These are phyloP conservation scores for Scomber japonicus DNA, from an alignment of 2,113 vertebrate species.

Conservation along the genomic window DNA sequence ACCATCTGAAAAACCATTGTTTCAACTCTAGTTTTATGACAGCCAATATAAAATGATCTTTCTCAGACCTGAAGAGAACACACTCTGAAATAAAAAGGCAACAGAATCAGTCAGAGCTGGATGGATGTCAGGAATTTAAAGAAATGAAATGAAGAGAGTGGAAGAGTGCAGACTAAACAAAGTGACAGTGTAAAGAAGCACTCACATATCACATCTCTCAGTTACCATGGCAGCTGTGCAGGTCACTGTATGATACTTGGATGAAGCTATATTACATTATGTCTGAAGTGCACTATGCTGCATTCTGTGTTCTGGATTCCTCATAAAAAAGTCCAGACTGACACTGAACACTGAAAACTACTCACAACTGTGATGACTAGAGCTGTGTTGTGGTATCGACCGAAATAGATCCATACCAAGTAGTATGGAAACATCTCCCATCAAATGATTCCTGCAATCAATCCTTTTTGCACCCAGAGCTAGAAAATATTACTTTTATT, in stretches of 20 bases:
- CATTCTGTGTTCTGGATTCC: too few species aligned
- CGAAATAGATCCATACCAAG: too few species aligned
- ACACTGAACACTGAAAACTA: too few species aligned
- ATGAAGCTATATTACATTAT: background rate
- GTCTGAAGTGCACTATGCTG: background rate
- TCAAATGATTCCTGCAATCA: too few species aligned
- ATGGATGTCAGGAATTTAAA: background rate
- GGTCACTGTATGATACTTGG: background rate
- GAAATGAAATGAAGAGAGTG: slow-evolving; percentile 28
- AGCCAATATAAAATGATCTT: background rate
- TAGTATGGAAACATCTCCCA: too few species aligned
- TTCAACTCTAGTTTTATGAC: background rate
- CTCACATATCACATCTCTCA: background rate
- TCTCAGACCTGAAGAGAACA: background rate
- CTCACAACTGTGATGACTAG: too few species aligned
- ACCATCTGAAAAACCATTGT: background rate
- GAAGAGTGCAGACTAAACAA: slow-evolving; percentile 27
- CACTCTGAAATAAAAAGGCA: background rate
- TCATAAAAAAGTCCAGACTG: too few species aligned
- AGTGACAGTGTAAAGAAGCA: background rate
- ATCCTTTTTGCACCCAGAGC: too few species aligned
- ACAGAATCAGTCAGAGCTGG: background rate
- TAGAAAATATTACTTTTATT: too few species aligned
- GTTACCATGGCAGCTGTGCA: background rate
- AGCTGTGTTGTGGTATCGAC: too few species aligned